Conservation (phyloP, 1,140 invertebrate species). For the Dufourea novaeangliae region DNA sequence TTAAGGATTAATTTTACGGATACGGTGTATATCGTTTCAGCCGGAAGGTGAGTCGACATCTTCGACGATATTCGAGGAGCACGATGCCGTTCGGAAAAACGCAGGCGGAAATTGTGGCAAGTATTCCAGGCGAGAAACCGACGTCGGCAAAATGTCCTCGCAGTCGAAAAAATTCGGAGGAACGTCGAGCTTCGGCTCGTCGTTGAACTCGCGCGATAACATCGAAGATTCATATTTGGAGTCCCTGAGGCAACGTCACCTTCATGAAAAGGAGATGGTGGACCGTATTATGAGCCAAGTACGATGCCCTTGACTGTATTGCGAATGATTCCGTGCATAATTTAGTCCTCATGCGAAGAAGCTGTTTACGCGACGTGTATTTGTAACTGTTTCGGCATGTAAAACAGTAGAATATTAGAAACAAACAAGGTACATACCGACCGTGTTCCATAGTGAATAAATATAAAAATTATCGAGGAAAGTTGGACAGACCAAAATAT, state of each 20-base stretch:
- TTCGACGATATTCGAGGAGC: conserved; percentile 12
- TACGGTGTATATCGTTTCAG: neutral
- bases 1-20: neutral
- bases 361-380: neutral
- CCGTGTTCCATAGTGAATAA: too few relatives aligned
- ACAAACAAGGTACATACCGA: too few relatives aligned
- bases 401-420: too few relatives aligned
- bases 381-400: neutral
- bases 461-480: too few relatives aligned
- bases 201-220: conserved; percentile 10
- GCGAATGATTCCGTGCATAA: neutral
- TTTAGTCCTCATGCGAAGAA: neutral
- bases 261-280: conserved; percentile 63
- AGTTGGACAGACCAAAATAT: too few relatives aligned
- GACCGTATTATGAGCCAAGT: conserved; percentile 57
- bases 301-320: conserved; percentile 17
- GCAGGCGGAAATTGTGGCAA: neutral
- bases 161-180: conserved; percentile 35
- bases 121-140: neutral
- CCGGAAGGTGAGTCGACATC: neutral
- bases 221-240: conserved; percentile 56
- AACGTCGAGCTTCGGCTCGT: conserved; percentile 28
- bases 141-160: neutral
- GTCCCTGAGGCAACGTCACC: conserved; percentile 58
- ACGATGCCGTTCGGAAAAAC: neutral